phyloP scores from a whole-genome alignment of 1,140 invertebrate genomes.

The Kradibia gibbosae region DNA sequence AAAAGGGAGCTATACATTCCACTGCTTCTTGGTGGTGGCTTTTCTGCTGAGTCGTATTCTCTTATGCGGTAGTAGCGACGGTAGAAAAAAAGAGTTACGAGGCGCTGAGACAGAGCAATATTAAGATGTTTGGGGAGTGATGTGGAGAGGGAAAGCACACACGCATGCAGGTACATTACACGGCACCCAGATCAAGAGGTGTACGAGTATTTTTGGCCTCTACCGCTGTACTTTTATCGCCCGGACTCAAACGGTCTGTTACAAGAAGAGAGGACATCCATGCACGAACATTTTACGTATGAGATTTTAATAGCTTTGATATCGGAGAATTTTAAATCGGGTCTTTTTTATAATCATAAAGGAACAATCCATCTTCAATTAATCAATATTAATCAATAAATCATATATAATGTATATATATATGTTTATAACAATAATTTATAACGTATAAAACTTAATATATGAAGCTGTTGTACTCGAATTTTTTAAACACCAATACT shows the following conservation, averaged over 20 bases:
- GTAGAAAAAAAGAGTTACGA: constrained; percentile 18
- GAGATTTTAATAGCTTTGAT: no score
- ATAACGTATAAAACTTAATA: no score
- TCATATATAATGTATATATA: no score
- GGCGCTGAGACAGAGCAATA: constrained; percentile 47
- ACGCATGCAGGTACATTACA: constrained; percentile 17
- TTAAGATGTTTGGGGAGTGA: constrained; percentile 63
- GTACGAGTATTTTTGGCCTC: not conserved
- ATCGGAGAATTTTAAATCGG: no score
- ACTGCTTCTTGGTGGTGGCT: not conserved
- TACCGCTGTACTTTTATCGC: not conserved
- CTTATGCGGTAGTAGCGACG: not conserved
- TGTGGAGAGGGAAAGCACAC: constrained; percentile 15
- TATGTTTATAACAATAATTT: no score
- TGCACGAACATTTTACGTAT: no score
- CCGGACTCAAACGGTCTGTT: not conserved
- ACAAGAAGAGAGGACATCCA: not conserved
- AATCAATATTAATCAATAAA: no score
- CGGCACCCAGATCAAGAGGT: not conserved
- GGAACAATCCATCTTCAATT: no score
- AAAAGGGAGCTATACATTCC: not conserved
- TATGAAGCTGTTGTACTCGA: no score
- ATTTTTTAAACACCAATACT: no score
- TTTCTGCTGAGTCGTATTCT: not conserved
- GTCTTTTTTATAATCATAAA: no score